Conservation (phyloP, 1,140 invertebrate genomes). For the Samia ricini region DNA sequence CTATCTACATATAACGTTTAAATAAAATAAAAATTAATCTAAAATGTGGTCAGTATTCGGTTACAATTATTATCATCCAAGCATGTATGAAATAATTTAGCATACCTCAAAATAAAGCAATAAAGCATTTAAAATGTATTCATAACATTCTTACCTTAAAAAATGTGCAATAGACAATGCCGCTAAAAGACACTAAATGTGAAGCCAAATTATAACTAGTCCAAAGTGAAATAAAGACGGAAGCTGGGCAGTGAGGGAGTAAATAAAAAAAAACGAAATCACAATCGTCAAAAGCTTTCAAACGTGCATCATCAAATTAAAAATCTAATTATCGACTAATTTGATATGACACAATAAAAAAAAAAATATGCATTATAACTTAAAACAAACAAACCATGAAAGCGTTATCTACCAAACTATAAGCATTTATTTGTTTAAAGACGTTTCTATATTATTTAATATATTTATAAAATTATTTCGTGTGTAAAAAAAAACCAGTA, state of each 20-base stretch:
- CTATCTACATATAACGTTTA: not conserved
- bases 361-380: not conserved
- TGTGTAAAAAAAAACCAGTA: too few species aligned
- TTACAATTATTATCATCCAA: constrained; percentile 25
- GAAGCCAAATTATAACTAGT: constrained; percentile 38
- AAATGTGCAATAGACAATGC: constrained; percentile 36
- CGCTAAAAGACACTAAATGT: constrained; percentile 30
- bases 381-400: not conserved
- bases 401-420: not conserved
- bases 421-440: not conserved
- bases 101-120: constrained; percentile 11
- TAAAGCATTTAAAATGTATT: constrained; percentile 23
- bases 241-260: constrained; percentile 34
- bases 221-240: constrained; percentile 39
- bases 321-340: constrained; percentile 2
- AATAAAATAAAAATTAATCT: too few species aligned
- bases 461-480: too few species aligned
- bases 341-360: not conserved
- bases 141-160: constrained; percentile 32
- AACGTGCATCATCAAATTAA: constrained; percentile 51
- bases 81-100: constrained; percentile 67
- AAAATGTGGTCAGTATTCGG: too few species aligned
- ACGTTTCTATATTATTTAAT: too few species aligned
- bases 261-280: constrained; percentile 70
- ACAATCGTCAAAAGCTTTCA: constrained; percentile 76